Conservation (phyloP, 2,797 vertebrate species). For the Dendrocincla tyrannina region DNA sequence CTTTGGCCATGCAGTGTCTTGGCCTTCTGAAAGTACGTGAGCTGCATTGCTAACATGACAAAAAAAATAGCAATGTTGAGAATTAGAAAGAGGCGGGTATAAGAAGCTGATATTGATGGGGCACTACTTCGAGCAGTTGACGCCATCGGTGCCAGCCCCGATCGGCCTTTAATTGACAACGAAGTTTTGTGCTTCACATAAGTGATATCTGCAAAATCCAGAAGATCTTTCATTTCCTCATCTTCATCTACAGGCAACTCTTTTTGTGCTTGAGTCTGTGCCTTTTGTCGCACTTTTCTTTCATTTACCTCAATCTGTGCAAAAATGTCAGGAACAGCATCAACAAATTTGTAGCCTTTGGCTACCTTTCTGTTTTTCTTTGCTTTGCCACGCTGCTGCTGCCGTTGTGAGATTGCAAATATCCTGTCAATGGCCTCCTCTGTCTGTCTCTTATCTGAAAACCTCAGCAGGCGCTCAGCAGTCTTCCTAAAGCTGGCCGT, state of each 20-base stretch:
- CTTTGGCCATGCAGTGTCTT: constrained; percentile 89
- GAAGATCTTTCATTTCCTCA: constrained; percentile 87
- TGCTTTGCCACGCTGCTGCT: constrained; percentile 79
- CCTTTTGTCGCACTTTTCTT: constrained; percentile 87
- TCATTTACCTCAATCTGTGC: constrained; percentile 92
- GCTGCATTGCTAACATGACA: constrained; percentile 87
- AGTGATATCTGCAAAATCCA: constrained; percentile 87
- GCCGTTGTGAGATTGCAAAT: constrained; percentile 87
- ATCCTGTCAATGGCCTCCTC: constrained; percentile 89
- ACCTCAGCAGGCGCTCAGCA: constrained; percentile 89
- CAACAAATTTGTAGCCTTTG: constrained; percentile 84
- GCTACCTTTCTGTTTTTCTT: constrained; percentile 81
- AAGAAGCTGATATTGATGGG: constrained; percentile 81
- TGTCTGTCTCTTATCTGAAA: constrained; percentile 90
- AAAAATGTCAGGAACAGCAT: constrained; percentile 90
- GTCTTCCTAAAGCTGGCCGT: constrained; percentile 89
- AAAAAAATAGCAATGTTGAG: constrained; percentile 95
- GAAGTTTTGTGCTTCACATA: constrained; percentile 80
- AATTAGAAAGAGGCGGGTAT: constrained; percentile 91
- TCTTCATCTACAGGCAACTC: constrained; percentile 89
- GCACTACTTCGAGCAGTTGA: constrained; percentile 76
- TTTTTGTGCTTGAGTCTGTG: constrained; percentile 85
- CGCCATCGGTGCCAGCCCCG: constrained; percentile 80
- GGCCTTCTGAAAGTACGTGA: constrained; percentile 88
- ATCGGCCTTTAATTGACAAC: constrained; percentile 74